Evolutionary conservation across 2,888 invertebrate genomes (phyloP).

Genomic region (Volucella bombylans): DNA sequence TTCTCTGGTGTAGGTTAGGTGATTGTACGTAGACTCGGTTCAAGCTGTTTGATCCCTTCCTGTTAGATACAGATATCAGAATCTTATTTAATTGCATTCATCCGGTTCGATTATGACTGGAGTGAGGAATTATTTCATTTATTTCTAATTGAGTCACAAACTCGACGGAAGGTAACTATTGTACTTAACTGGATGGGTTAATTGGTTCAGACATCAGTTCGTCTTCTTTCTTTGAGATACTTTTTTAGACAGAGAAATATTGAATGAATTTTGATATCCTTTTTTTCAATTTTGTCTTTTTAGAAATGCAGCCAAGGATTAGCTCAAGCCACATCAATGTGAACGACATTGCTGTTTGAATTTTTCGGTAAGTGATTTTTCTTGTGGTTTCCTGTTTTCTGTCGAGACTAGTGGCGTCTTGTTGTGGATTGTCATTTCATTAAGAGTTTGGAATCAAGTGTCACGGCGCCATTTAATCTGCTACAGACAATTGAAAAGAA

Average conservation of each 20-base stretch:
- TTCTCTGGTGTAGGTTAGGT: constrained; percentile 27
- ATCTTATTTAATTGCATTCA: constrained; percentile 56
- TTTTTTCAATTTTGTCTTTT: constrained; percentile 23
- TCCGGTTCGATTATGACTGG: constrained; percentile 8
- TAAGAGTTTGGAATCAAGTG: not conserved
- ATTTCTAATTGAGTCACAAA: constrained; percentile 52
- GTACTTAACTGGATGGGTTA: constrained; percentile 47
- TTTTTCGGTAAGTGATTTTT: constrained; percentile 44
- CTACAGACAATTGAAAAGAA: constrained; percentile 5
- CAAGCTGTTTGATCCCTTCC: not conserved
- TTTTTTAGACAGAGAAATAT: not conserved
- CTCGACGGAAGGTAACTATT: not conserved
- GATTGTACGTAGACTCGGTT: not conserved
- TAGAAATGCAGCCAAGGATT: constrained; percentile 44
- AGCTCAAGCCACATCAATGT: constrained; percentile 49
- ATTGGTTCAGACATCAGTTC: constrained; percentile 30
- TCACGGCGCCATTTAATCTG: not conserved
- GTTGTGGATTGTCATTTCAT: not conserved
- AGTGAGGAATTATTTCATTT: constrained; percentile 8
- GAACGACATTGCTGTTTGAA: constrained; percentile 44
- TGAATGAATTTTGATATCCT: not conserved
- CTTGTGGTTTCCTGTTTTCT: not conserved
- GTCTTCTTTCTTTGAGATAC: not conserved
- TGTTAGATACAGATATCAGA: constrained; percentile 5
- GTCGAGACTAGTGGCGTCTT: constrained; percentile 30